A percentile compares a stretch with the other conserved stretches of the same genome.
phyloP scores from a whole-genome alignment of 1,140 invertebrate genomes.

The Neuroterus valhalla region DNA sequence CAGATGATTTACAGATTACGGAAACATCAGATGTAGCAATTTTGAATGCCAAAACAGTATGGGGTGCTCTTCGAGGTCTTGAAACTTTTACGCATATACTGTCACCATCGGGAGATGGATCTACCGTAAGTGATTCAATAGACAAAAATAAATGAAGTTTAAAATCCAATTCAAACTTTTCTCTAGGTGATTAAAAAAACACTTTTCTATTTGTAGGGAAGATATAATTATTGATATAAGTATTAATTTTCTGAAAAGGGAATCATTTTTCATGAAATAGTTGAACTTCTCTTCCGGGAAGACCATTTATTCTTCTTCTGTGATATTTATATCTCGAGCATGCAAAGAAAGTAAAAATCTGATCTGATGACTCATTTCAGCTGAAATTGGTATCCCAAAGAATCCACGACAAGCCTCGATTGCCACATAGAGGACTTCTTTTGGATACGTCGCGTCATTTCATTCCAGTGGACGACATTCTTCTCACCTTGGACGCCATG shows the following conservation, averaged over 20 bases:
- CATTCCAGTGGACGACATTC: slow-evolving; percentile 79
- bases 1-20: slow-evolving; percentile 52
- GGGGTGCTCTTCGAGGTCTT: slow-evolving; percentile 86
- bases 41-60: slow-evolving; percentile 77
- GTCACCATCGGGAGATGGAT: slow-evolving; percentile 5
- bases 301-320: too few relatives aligned
- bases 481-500: slow-evolving; percentile 87
- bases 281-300: too few relatives aligned
- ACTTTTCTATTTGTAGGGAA: too few relatives aligned
- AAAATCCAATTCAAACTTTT: too few relatives aligned
- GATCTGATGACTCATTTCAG: not conserved
- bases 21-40: slow-evolving; percentile 49
- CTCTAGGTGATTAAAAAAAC: too few relatives aligned
- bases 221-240: too few relatives aligned
- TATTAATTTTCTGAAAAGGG: too few relatives aligned
- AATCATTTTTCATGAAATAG: too few relatives aligned
- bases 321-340: too few relatives aligned
- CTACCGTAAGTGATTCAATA: not conserved
- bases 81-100: slow-evolving; percentile 84
- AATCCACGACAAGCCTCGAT: slow-evolving; percentile 82
- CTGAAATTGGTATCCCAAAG: not conserved
- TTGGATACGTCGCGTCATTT: slow-evolving; percentile 87
- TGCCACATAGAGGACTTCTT: slow-evolving; percentile 83
- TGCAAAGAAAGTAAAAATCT: too few relatives aligned
- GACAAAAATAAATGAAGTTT: too few relatives aligned